Conservation (phyloP, 2,888 invertebrate species). For the Hymenopus coronatus region DNA sequence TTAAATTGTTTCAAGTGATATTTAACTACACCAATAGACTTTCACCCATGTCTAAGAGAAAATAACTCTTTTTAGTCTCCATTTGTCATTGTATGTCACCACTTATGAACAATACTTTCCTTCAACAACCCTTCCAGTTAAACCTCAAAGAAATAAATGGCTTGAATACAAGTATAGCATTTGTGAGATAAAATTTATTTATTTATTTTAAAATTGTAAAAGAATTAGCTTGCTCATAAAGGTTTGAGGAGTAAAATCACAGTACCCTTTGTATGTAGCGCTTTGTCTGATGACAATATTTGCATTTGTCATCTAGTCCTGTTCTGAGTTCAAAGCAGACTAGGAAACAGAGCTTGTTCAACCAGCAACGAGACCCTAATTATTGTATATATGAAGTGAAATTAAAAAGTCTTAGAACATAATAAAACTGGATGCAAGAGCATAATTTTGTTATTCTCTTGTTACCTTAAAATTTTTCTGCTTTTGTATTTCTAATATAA, state of each 20-base stretch:
- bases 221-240: neutral
- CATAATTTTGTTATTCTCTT: neutral
- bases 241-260: neutral
- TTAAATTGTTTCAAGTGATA: neutral
- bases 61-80: neutral
- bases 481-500: neutral
- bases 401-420: conserved; percentile 9
- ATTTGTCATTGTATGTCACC: neutral
- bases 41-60: neutral
- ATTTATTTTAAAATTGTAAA: conserved; percentile 14
- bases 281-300: neutral
- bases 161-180: neutral
- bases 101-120: neutral
- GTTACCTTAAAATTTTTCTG: neutral
- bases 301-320: neutral
- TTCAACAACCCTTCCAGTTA: neutral
- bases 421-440: neutral
- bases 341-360: neutral
- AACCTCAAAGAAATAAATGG: neutral
- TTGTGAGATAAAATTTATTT: conserved; percentile 4
- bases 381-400: conserved; percentile 18
- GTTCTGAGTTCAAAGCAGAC: neutral
- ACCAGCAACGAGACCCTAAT: conserved; percentile 11
- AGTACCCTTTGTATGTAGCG: neutral
- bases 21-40: neutral